Conservation (phyloP, 2,113 vertebrate species). For the Nicator chloris region DNA sequence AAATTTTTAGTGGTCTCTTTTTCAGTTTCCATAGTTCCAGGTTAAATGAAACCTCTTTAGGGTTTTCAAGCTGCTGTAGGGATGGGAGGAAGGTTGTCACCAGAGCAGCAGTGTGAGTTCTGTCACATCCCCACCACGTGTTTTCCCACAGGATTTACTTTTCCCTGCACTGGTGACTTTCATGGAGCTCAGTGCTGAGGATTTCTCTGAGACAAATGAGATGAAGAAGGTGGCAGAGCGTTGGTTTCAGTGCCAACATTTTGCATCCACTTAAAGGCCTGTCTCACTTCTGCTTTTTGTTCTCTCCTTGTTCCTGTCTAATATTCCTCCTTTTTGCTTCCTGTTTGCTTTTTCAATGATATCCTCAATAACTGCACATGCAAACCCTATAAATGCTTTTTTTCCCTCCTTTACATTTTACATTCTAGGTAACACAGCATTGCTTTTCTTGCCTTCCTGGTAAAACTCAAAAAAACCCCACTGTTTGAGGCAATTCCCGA, state of each 20-base stretch:
- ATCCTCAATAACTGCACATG: not conserved
- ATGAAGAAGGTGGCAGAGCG: not conserved
- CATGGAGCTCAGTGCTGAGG: not conserved
- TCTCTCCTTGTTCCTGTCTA: not conserved
- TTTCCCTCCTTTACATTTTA: not conserved
- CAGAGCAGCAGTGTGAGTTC: fast-evolving
- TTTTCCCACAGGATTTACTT: not conserved
- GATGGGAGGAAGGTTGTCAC: not conserved
- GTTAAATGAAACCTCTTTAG: not conserved
- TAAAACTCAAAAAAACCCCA: not conserved
- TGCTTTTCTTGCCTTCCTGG: not conserved
- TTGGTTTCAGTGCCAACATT: not conserved
- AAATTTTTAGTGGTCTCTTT: fast-evolving
- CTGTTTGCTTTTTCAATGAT: not conserved
- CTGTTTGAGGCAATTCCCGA: not conserved
- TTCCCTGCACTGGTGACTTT: not conserved
- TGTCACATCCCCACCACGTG: fast-evolving
- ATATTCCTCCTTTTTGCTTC: not conserved
- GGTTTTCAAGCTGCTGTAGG: not conserved
- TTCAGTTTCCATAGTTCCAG: not conserved
- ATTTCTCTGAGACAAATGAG: not conserved
- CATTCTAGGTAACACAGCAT: not conserved
- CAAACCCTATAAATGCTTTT: not conserved
- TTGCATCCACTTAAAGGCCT: not conserved
- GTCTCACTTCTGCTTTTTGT: not conserved